Percentiles rank a stretch among this genome's conserved stretches.
Conservation (phyloP, 2,797 vertebrate species). For the Poeciliopsis infans region DNA sequence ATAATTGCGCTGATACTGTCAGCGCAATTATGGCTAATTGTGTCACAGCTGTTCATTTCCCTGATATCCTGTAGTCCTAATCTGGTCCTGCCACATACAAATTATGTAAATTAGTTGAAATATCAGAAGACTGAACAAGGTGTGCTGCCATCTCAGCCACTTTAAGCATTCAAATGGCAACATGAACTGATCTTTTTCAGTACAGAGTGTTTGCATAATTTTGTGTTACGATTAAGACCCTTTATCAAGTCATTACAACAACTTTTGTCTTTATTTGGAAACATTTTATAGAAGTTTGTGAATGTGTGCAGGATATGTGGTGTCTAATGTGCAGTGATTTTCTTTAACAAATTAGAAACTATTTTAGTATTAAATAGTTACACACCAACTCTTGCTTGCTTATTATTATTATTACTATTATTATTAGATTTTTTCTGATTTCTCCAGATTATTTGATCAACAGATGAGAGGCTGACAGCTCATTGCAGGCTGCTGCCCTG, state of each 20-base stretch:
- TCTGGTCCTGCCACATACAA: too few relatives aligned
- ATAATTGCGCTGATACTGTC: too few relatives aligned
- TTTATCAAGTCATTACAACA: not conserved
- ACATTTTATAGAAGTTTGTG: not conserved
- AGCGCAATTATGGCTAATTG: too few relatives aligned
- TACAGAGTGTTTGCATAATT: not conserved
- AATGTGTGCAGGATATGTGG: not conserved
- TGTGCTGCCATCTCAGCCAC: not conserved
- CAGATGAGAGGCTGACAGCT: conserved; percentile 13
- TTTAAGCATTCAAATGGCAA: not conserved
- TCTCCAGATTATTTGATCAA: conserved; percentile 1
- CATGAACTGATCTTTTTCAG: not conserved
- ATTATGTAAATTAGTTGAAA: not conserved
- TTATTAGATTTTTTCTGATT: too few relatives aligned
- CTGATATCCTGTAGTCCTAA: too few relatives aligned
- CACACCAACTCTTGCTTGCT: not conserved
- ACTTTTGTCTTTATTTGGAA: not conserved
- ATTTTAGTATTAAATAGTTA: not conserved
- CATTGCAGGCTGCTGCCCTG: conserved; percentile 22
- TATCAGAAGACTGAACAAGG: not conserved
- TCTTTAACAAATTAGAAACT: not conserved
- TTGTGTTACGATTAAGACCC: not conserved
- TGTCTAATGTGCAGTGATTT: not conserved
- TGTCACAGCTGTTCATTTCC: too few relatives aligned
- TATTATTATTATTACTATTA: too few relatives aligned